These are phyloP conservation scores for Procavia capensis DNA, from an alignment of 2,113 vertebrate genomes.

Conservation along the genomic window DNA sequence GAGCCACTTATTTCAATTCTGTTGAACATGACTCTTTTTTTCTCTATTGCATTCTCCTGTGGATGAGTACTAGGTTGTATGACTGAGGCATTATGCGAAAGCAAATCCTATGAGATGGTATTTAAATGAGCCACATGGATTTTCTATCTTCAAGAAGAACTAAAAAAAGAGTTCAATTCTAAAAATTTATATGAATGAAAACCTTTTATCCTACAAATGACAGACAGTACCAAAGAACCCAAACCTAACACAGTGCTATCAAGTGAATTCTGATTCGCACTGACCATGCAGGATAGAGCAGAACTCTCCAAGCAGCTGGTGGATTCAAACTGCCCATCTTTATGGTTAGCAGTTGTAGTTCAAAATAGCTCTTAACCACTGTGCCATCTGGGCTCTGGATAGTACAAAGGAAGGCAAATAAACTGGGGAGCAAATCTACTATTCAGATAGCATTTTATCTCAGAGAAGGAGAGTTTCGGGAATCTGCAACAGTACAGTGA, in stretches of 20 bases:
- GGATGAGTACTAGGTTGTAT: background rate
- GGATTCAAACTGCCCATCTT: too few relatives aligned
- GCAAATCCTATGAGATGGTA: constrained; percentile 21
- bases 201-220: background rate
- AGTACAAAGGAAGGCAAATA: background rate
- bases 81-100: constrained; percentile 3
- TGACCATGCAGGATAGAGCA: too few relatives aligned
- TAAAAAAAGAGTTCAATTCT: constrained; percentile 17
- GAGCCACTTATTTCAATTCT: background rate
- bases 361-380: too few relatives aligned
- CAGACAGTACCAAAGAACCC: background rate
- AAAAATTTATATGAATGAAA: background rate
- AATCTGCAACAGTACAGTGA: constrained; percentile 23
- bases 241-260: too few relatives aligned
- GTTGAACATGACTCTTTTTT: background rate
- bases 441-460: background rate
- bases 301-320: too few relatives aligned
- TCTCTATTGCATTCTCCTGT: background rate
- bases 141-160: constrained; percentile 38
- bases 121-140: background rate
- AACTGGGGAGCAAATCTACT: background rate
- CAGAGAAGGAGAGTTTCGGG: background rate
- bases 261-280: too few relatives aligned
- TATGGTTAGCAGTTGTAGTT: too few relatives aligned
- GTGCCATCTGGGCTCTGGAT: too few relatives aligned